phyloP scores from a whole-genome alignment of 2,113 vertebrate genomes.

The Hystrix brachyura region DNA sequence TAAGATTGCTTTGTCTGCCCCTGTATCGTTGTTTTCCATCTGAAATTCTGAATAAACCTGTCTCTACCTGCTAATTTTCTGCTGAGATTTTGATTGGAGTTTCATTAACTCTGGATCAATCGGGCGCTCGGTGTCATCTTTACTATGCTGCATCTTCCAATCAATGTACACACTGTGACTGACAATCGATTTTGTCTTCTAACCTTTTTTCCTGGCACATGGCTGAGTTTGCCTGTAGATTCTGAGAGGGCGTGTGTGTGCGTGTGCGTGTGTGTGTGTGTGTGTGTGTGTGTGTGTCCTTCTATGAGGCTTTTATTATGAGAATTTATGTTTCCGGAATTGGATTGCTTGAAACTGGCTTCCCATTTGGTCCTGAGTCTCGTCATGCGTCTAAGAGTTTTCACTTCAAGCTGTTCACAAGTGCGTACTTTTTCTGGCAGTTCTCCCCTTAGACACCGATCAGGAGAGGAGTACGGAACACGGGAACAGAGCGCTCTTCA shows the following conservation, averaged over 20 bases:
- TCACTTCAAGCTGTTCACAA: not conserved
- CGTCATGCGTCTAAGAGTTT: not conserved
- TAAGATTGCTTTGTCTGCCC: not conserved
- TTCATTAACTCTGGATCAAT: not conserved
- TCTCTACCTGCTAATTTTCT: not conserved
- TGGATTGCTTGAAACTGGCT: not conserved
- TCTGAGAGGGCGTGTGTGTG: not conserved
- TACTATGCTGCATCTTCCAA: not conserved
- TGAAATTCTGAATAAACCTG: not conserved
- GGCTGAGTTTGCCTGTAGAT: not conserved
- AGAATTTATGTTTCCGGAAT: not conserved
- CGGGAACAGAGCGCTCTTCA: not conserved
- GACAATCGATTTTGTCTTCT: not conserved
- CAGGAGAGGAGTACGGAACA: no score
- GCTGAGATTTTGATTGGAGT: not conserved
- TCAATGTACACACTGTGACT: not conserved
- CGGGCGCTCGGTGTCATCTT: not conserved
- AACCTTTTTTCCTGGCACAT: not conserved
- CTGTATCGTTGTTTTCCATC: not conserved
- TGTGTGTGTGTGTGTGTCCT: not conserved
- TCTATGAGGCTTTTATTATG: not conserved
- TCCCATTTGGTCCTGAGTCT: not conserved
- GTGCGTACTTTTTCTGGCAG: not conserved
- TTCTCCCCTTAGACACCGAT: not conserved
- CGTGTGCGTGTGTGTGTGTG: not conserved